Base-by-base conservation (phyloP, 2,113 vertebrate genomes). In the Rutilus rutilus region DNA sequence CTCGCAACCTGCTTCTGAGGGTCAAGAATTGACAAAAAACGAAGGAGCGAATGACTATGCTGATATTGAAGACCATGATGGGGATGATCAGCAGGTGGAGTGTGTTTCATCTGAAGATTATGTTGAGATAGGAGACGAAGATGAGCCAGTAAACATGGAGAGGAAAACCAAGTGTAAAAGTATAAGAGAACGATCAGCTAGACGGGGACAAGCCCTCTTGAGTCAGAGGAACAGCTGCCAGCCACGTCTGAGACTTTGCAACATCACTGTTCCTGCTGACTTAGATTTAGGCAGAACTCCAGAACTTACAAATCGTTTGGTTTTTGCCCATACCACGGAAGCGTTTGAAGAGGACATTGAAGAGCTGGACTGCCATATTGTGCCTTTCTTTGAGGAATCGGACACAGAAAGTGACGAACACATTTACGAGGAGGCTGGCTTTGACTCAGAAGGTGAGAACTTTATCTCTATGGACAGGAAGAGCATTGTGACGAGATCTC, bases 401-500 rank as follows among this genome's bases (percentile, higher is more conserved):
- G 94, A 96, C 81, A 93, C 94, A 5, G 94, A 96, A 82, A 94
- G 93, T 21, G 94, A 94, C 6, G 95, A 96, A 78, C 95, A 96
- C 87, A 95, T 96, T 85, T 96, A 96, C 3, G 95, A 94, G 69
- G 94, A 91, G 85, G 96, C 94, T 10, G 96, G 95, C 19, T 91
- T 91, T 81, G 92, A 91, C 87, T 92, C 85, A 0, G 96, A 97
- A 36, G 92, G 90, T 2, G 97, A 97, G 83, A 95, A 93, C 91
- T 95, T 96, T 92, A 89, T 95, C 71, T 88, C 95, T 39, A 60
- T 90, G 8, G 98, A 99, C 90, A 92, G 91, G 77, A 99, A 97
- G 91, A 95, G 88, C 23, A 91, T 95, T 62, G 94, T 96, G 86
- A 94, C 95, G 1, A 95, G 98, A 90, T 96, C 97, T 79, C 94